Conservation (phyloP, 2,888 invertebrate species). For the Elysia crispata region DNA sequence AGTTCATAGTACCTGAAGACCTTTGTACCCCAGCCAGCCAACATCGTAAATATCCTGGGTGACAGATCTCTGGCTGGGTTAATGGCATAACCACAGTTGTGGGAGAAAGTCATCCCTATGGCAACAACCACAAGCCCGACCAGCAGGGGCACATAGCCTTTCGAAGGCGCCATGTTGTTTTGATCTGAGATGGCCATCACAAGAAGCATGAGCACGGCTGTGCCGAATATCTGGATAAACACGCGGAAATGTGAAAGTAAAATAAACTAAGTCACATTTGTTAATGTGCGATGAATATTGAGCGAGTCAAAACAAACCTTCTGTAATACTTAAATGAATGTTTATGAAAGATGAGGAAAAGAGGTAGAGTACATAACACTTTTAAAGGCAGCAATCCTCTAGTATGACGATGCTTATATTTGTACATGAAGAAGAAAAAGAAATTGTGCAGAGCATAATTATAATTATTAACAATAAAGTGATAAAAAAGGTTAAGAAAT, state of each 20-base stretch:
- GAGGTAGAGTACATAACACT: too few species aligned
- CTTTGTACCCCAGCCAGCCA: constrained; percentile 78
- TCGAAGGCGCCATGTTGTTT: constrained; percentile 75
- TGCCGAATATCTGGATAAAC: constrained; percentile 77
- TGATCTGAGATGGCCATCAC: constrained; percentile 78
- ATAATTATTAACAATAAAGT: too few species aligned
- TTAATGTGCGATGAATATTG: too few species aligned
- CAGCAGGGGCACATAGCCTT: constrained; percentile 74
- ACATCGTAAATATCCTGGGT: constrained; percentile 79
- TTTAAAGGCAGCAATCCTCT: too few species aligned
- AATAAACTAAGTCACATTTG: too few species aligned
- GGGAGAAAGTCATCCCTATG: constrained; percentile 78
- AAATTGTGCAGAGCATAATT: too few species aligned
- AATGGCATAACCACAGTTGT: constrained; percentile 80
- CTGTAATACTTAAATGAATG: too few species aligned
- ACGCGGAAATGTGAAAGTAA: background rate
- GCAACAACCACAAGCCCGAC: constrained; percentile 78
- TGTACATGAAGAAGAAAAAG: too few species aligned
- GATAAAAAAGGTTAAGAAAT: too few species aligned
- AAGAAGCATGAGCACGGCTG: constrained; percentile 76
- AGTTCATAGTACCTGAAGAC: constrained; percentile 76
- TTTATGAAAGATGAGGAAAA: too few species aligned
- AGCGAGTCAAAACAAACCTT: too few species aligned
- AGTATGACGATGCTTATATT: too few species aligned
- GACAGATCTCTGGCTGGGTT: constrained; percentile 81